Evolutionary conservation across 2,888 invertebrate genomes (phyloP).

Genomic region (Teleogryllus oceanicus): DNA sequence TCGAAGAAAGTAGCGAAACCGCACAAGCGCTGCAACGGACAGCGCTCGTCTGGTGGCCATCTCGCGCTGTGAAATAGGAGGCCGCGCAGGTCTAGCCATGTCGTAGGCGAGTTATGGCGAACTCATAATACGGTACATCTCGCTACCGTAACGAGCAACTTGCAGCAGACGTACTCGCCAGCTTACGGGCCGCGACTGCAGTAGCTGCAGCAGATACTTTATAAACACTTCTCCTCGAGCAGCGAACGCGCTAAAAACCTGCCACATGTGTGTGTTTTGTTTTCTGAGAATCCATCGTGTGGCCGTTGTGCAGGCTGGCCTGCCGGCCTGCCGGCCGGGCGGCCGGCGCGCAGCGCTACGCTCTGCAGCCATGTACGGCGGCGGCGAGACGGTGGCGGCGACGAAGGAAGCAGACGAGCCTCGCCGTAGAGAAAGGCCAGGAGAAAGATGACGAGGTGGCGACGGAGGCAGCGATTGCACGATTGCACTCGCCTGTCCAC

Average conservation of each 20-base stretch:
- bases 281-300: constrained; percentile 9
- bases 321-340: neutral
- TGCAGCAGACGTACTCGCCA: neutral
- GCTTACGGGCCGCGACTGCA: neutral
- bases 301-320: neutral
- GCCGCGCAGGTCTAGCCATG: neutral
- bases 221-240: constrained; percentile 31
- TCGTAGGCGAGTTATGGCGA: neutral
- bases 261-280: constrained; percentile 27
- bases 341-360: neutral
- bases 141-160: constrained; percentile 9
- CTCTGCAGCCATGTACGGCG: neutral
- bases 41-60: neutral
- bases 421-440: no score
- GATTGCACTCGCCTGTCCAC: no score
- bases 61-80: neutral
- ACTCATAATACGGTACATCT: constrained; percentile 3
- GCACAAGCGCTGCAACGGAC: neutral
- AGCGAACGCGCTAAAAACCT: constrained; percentile 28
- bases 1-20: neutral
- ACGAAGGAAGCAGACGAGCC: neutral
- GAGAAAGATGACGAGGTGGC: no score
- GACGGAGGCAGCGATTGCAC: no score
- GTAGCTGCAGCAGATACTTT: constrained; percentile 24
- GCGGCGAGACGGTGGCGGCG: neutral